Evolutionary conservation across 2,113 vertebrate species (phyloP), one percentile per base, ranked within the genome.

Genomic region (Myiozetetes cayanensis): DNA sequence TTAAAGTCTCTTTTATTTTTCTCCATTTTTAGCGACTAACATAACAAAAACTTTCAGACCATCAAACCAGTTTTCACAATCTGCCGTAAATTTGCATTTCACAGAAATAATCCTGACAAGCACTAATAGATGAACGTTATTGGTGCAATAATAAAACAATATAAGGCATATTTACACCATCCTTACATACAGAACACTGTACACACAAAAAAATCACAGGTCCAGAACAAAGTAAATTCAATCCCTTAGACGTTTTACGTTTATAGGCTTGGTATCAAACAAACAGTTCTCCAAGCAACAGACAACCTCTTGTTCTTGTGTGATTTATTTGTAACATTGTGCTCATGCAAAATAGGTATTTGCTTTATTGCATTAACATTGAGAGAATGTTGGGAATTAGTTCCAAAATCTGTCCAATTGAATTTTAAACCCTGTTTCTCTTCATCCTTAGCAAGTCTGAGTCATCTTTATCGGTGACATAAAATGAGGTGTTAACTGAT

Each of bases 131-230:
- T 97, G 96, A 96, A 97, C 2, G 1, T 78, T 88, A 84, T 97
- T 92, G 95, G 94, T 97, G 97, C 95, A 90, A 91, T 96, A 97
- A 96, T 96, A 97, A 96, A 98, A 97, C 78, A 97, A 53, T 93
- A 96, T 97, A 98, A 98, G 97, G 97, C 96, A 96, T 98, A 98
- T 98, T 98, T 98, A 98, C 97, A 98, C 96, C 97, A 96, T 97
- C 95, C 58, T 96, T 96, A 98, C 96, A 96, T 93, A 98, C 89
- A 97, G 93, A 97, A 98, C 96, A 98, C 92, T 96, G 93, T 96
- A 98, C 96, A 98, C 90, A 98, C 97, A 97, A 93, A 98, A 97
- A 97, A 96, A 93, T 94, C 97, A 98, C 97, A 98, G 88, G 90
- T 96, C 95, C 70, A 77, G 95, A 98, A 97, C 93, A 97, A 97